These are phyloP conservation scores for Neopipo cinnamomea DNA, from an alignment of 2,113 vertebrate species.

Conservation along the genomic window DNA sequence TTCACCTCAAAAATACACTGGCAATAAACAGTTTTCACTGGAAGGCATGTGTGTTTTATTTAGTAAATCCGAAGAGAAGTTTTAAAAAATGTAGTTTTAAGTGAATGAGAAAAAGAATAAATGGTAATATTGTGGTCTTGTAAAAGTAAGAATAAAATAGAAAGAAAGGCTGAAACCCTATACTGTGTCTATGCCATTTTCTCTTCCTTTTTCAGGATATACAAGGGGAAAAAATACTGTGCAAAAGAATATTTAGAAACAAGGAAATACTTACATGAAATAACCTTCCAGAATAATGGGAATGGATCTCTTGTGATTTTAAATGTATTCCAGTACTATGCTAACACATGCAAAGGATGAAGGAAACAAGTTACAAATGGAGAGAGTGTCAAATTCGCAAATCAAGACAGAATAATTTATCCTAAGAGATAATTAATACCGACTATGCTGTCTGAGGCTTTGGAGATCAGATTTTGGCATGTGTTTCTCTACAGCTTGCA, in stretches of 20 bases:
- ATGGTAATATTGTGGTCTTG: not conserved
- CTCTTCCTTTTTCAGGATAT: not conserved
- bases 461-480: slow-evolving; percentile 26
- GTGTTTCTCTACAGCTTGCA: not conserved
- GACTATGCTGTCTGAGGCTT: slow-evolving; percentile 34
- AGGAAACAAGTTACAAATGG: slow-evolving; percentile 28
- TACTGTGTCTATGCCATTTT: not conserved
- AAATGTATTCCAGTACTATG: not conserved
- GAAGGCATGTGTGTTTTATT: not conserved
- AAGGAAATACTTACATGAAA: not conserved
- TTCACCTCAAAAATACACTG: not conserved
- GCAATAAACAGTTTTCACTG: not conserved
- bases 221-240: not conserved
- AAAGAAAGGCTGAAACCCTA: not conserved
- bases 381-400: not conserved
- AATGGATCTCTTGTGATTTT: slow-evolving; percentile 35
- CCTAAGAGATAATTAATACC: slow-evolving; percentile 39
- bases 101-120: not conserved
- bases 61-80: not conserved
- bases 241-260: not conserved
- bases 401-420: slow-evolving; percentile 52
- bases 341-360: slow-evolving; percentile 5
- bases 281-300: not conserved
- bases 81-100: not conserved
- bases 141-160: not conserved